Base-by-base conservation (phyloP, 2,797 vertebrate genomes). In the Dallia pectoralis region DNA sequence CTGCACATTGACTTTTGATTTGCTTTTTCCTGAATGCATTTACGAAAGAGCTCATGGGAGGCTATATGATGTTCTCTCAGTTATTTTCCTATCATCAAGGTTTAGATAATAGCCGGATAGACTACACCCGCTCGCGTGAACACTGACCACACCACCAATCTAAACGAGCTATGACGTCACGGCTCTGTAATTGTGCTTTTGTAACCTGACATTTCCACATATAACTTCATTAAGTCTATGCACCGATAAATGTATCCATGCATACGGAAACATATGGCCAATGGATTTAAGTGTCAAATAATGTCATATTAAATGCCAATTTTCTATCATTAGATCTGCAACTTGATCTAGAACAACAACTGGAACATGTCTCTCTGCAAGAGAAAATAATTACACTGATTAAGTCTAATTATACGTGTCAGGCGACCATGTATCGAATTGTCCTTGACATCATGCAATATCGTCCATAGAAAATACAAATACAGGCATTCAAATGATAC, bases 291-390 rank as follows among this genome's bases (percentile, higher is more conserved):
- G 92, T 93, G 92, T 94, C 92, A 91, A 91, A 92, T 86, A 87
- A 85, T 84, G 82, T 90, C 91, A 92, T 92, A 93, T 92, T 91
- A 93, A 94, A 93, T 90, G 89, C 83, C 92, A 92, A 93, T 96
- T 96, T 95, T 91, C 89, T 91, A 77, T 93, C 91, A 95, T 95
- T 95, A 93, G 88, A 90, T 88, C 87, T 91, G 94, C 94, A 95
- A 96, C 74, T 90, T 81, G 93, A 95, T 94, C 93, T 93, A 87
- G 91, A 93, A 92, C 93, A 94, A 93, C 93, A 94, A 92, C 93
- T 93, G 94, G 90, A 91, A 94, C 93, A 92, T 91, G 91, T 93
- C 91, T 95, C 89, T 79, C 73, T 78, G 88, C 88, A 90, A 89
- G 91, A 87, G 78, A 93, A 92, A 94, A 93, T 92, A 91, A 94